These are phyloP conservation scores for Illadopsis cleaveri DNA, from an alignment of 2,113 vertebrate genomes.

Conservation along the genomic window DNA sequence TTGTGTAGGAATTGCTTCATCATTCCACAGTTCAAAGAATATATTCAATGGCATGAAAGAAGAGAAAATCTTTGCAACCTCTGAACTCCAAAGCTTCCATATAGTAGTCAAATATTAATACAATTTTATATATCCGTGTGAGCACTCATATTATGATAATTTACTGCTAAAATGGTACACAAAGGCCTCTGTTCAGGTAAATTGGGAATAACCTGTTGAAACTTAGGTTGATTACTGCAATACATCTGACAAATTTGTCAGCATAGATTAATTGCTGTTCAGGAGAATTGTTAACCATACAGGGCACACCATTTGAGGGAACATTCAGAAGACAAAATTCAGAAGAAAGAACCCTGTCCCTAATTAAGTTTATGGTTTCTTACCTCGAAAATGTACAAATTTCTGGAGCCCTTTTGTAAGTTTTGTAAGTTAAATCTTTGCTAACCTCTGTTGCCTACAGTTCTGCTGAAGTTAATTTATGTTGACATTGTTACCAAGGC, in stretches of 20 bases:
- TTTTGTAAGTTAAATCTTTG: background rate
- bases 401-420: background rate
- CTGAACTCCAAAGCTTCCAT: background rate
- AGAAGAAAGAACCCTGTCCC: background rate
- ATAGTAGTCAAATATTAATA: background rate
- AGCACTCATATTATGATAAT: background rate
- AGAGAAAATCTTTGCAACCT: background rate
- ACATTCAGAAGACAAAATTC: background rate
- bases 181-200: background rate
- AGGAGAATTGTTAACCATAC: background rate
- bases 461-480: background rate
- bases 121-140: background rate
- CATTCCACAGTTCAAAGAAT: background rate
- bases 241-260: constrained; percentile 3
- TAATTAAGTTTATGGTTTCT: background rate
- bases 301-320: background rate
- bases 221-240: constrained; percentile 24
- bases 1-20: background rate
- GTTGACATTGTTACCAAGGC: background rate
- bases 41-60: background rate
- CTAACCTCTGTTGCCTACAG: background rate
- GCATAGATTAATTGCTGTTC: constrained; percentile 9
- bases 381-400: background rate
- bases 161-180: constrained; percentile 15
- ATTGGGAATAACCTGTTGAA: constrained; percentile 14